Evolutionary conservation across 2,888 invertebrate species (phyloP).

Genomic region (Cerastis rubricosa): DNA sequence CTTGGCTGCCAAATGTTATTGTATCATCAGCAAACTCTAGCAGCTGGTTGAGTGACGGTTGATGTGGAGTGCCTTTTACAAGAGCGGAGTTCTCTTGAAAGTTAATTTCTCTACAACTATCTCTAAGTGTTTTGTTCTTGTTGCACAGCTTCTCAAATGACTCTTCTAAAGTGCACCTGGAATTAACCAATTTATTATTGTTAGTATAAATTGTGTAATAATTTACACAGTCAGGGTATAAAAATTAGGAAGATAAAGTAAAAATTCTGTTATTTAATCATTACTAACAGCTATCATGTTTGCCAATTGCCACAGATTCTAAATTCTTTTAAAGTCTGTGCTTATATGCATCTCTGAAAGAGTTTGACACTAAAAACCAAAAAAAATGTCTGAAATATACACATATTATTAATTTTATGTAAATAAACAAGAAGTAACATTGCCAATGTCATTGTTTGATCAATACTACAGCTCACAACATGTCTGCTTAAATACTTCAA

Average conservation of each 20-base stretch:
- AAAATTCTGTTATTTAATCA: not conserved
- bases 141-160: constrained; percentile 80
- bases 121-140: constrained; percentile 78
- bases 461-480: not conserved
- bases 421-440: not conserved
- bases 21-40: constrained; percentile 81
- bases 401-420: not conserved
- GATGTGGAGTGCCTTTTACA: constrained; percentile 80
- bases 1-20: constrained; percentile 82
- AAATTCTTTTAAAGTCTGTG: not conserved
- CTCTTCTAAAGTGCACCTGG: constrained; percentile 82
- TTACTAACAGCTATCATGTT: not conserved
- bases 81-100: constrained; percentile 73
- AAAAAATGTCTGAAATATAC: not conserved
- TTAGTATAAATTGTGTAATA: not conserved
- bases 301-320: not conserved
- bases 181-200: constrained; percentile 53
- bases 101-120: constrained; percentile 77
- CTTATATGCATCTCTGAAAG: not conserved
- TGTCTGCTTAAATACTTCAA: not conserved
- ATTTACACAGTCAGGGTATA: no score
- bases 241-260: not conserved
- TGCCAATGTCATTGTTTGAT: constrained; percentile 18
- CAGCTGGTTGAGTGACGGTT: constrained; percentile 82
- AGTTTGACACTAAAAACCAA: not conserved